Conservation (phyloP, 2,113 vertebrate genomes). For the Laticauda laticaudata region DNA sequence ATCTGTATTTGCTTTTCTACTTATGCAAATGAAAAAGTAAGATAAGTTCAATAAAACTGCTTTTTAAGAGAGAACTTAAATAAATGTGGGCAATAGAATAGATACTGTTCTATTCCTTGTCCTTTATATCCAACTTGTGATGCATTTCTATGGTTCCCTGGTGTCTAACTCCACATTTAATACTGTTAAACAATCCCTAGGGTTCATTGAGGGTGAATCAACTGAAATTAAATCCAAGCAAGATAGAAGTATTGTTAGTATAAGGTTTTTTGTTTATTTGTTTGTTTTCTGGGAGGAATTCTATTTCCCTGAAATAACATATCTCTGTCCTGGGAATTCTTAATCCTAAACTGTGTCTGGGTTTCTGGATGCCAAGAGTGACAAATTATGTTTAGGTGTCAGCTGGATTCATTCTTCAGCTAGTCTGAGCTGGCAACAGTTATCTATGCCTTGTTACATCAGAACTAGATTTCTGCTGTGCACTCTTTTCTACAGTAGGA, state of each 20-base stretch:
- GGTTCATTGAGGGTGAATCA: background rate
- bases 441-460: background rate
- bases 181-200: background rate
- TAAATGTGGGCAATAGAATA: background rate
- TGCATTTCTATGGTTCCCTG: background rate
- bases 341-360: background rate
- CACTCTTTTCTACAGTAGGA: background rate
- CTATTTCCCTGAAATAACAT: background rate
- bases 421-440: background rate
- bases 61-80: background rate
- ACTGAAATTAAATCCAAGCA: background rate
- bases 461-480: background rate
- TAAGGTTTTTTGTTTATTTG: background rate
- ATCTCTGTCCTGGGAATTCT: background rate
- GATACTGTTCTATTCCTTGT: background rate
- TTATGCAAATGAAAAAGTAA: background rate
- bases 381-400: background rate
- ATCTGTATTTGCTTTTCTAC: background rate
- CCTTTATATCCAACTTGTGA: background rate
- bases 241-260: background rate
- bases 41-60: background rate
- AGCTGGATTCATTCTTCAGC: background rate
- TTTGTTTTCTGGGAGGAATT: background rate
- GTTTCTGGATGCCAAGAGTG: background rate
- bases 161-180: background rate